Evolutionary conservation across 2,113 vertebrate species (phyloP).

Genomic region (Emberiza fucata): DNA sequence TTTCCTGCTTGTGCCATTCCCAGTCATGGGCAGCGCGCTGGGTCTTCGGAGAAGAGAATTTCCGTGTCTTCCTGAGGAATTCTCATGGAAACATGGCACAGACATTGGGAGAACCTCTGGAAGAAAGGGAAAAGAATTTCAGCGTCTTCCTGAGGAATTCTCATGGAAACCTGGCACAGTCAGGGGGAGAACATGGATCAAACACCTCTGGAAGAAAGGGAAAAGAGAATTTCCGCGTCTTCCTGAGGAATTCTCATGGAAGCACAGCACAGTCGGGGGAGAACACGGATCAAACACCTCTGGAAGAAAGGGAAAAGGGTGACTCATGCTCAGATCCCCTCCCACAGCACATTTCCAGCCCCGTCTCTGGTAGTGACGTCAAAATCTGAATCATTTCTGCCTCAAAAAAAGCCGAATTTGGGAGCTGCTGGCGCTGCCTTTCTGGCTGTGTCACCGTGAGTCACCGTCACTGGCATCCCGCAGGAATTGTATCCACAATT

Average conservation of each 20-base stretch:
- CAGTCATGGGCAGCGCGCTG: fast-evolving
- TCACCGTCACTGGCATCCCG: neutral
- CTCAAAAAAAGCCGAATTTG: neutral
- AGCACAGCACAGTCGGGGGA: fast-evolving
- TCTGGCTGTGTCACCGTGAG: neutral
- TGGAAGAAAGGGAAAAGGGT: neutral
- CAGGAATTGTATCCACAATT: neutral
- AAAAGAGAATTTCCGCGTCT: neutral
- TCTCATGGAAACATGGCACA: too few species aligned
- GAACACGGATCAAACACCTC: neutral
- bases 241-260: neutral
- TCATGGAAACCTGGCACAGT: too few species aligned
- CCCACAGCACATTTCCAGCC: neutral
- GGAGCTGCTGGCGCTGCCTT: neutral
- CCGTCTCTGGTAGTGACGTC: neutral
- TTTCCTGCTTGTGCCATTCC: neutral
- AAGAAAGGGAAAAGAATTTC: too few species aligned
- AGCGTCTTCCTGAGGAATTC: too few species aligned
- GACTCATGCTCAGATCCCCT: neutral
- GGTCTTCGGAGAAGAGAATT: neutral
- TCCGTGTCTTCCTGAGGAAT: too few species aligned
- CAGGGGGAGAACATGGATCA: fast-evolving
- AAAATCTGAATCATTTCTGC: neutral
- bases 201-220: neutral
- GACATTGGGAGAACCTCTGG: too few species aligned